Percentiles rank a stretch among this genome's conserved stretches.
phyloP scores from a whole-genome alignment of 1,140 invertebrate genomes.

The Drosophila subobscura region DNA sequence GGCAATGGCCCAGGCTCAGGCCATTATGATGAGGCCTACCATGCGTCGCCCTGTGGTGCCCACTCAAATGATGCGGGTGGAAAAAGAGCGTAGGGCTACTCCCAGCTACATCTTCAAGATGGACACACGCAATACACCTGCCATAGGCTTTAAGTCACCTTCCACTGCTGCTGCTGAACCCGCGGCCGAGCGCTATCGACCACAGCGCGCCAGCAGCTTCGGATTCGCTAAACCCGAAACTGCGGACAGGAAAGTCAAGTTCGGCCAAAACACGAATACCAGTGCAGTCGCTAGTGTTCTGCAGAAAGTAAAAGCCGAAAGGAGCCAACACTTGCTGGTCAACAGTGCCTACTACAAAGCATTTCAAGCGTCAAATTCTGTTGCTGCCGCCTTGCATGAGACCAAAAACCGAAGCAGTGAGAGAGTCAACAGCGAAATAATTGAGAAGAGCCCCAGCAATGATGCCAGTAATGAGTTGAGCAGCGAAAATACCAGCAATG shows the following conservation, averaged over 20 bases:
- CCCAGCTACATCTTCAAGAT: constrained; percentile 48
- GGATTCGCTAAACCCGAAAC: constrained; percentile 20
- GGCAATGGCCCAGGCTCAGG: neutral
- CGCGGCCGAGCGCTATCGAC: neutral
- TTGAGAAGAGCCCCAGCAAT: no score
- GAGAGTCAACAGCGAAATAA: no score
- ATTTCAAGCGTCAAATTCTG: no score
- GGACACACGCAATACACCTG: constrained; percentile 49
- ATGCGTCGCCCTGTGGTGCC: constrained; percentile 47
- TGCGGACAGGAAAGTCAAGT: neutral
- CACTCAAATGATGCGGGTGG: constrained; percentile 52
- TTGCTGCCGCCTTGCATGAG: no score
- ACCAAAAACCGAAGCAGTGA: neutral
- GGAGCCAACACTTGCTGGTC: constrained; percentile 28
- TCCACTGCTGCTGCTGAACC: neutral
- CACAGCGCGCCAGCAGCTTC: neutral
- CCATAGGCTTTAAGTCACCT: constrained; percentile 41
- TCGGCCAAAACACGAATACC: constrained; percentile 25
- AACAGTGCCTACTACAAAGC: constrained; percentile 26
- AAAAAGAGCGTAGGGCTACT: constrained; percentile 30
- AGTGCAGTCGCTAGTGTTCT: constrained; percentile 52
- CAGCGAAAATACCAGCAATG: no score
- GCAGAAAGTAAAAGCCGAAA: constrained; percentile 37
- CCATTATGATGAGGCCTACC: neutral
- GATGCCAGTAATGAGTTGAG: no score